These are phyloP conservation scores for Bujurquina vittata DNA, from an alignment of 2,113 vertebrate species.

Conservation along the genomic window DNA sequence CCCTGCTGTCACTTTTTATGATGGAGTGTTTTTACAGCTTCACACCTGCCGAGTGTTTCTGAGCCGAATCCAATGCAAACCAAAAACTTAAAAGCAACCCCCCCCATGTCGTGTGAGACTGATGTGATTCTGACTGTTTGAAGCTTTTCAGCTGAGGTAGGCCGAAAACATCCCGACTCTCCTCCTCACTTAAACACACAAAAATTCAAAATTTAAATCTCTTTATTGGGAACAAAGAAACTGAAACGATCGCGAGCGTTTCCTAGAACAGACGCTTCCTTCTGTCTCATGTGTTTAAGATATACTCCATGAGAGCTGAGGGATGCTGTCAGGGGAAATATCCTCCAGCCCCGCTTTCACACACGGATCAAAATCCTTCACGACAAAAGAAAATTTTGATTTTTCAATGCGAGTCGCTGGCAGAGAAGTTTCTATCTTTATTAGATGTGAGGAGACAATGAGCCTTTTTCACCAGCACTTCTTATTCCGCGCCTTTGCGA, in stretches of 20 bases:
- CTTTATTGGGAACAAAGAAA: neutral
- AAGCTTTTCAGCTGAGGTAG: neutral
- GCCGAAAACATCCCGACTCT: neutral
- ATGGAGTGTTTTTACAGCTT: too few relatives aligned
- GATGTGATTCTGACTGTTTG: neutral
- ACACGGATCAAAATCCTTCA: neutral
- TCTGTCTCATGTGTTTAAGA: neutral
- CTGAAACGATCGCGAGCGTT: neutral
- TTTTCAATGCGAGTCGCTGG: neutral
- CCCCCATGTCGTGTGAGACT: too few relatives aligned
- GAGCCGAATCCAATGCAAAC: too few relatives aligned
- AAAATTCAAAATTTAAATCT: neutral
- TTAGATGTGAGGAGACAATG: conserved; percentile 6
- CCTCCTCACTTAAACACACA: neutral
- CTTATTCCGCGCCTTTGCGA: neutral
- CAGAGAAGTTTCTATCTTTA: neutral
- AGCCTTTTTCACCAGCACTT: neutral
- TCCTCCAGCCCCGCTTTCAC: conserved; percentile 5
- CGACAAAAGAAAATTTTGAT: neutral
- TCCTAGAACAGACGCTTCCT: neutral
- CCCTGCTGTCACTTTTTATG: too few relatives aligned
- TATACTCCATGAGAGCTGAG: neutral
- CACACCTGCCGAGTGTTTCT: too few relatives aligned
- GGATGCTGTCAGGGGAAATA: neutral
- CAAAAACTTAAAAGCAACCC: too few relatives aligned